phyloP scores from a whole-genome alignment of 1,140 invertebrate genomes.

The Drosophila paulistorum region DNA sequence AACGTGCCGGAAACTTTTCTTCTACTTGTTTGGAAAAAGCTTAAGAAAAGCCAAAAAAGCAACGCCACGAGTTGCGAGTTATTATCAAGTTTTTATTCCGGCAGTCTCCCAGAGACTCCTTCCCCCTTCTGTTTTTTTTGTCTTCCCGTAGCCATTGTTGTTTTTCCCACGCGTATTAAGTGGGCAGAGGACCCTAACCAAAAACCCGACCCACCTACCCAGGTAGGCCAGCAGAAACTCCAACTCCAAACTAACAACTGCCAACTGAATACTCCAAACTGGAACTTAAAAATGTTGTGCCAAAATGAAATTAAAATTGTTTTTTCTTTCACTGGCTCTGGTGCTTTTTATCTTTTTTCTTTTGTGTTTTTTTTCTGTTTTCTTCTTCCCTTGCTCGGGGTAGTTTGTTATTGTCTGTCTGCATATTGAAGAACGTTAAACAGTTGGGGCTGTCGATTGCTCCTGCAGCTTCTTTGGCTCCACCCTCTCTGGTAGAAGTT shows the following conservation, averaged over 20 bases:
- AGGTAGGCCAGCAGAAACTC: constrained; percentile 22
- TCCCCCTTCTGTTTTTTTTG: neutral
- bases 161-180: constrained; percentile 79
- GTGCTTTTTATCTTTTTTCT: constrained; percentile 12
- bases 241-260: constrained; percentile 13
- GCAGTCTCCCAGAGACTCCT: neutral
- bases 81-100: constrained; percentile 68
- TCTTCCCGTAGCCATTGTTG: constrained; percentile 54
- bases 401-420: constrained; percentile 69
- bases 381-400: constrained; percentile 27
- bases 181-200: constrained; percentile 32
- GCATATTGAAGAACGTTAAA: constrained; percentile 66
- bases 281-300: constrained; percentile 71
- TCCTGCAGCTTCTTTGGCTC: constrained; percentile 15
- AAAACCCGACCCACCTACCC: constrained; percentile 2
- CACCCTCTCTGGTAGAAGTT: constrained; percentile 50
- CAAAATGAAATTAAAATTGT: constrained; percentile 78
- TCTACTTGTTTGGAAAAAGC: constrained; percentile 21
- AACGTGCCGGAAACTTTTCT: constrained; percentile 50
- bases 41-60: constrained; percentile 77
- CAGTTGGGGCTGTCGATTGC: constrained; percentile 33
- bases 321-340: constrained; percentile 22
- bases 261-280: constrained; percentile 24
- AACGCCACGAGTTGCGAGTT: constrained; percentile 58
- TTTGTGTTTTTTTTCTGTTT: constrained; percentile 22